phyloP scores from a whole-genome alignment of 1,140 invertebrate species.

The Venustaconcha ellipsiformis region DNA sequence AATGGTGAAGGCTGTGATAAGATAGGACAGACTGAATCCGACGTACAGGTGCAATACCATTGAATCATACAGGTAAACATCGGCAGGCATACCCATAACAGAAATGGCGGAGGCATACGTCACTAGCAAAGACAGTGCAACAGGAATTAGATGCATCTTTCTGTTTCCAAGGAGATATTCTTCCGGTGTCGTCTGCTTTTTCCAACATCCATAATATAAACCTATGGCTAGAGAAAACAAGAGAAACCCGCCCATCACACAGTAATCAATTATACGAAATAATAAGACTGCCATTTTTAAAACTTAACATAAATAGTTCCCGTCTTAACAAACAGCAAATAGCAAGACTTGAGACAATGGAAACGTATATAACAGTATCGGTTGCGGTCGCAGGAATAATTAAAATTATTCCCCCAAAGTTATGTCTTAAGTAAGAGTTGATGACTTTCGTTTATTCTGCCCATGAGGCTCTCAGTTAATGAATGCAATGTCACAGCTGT shows the following conservation, averaged over 20 bases:
- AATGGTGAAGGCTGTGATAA: slow-evolving; percentile 45
- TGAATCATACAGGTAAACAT: slow-evolving; percentile 76
- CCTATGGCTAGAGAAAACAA: slow-evolving; percentile 76
- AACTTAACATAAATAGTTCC: too few species aligned
- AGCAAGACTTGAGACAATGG: too few species aligned
- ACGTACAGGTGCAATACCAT: slow-evolving; percentile 31
- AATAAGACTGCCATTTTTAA: too few species aligned
- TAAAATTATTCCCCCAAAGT: too few species aligned
- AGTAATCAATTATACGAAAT: slow-evolving; percentile 33
- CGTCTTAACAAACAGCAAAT: too few species aligned
- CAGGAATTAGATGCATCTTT: slow-evolving; percentile 77
- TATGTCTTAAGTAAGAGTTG: too few species aligned
- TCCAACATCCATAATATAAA: slow-evolving; percentile 84
- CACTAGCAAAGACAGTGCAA: slow-evolving; percentile 60
- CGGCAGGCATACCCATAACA: slow-evolving; percentile 85
- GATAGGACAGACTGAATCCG: slow-evolving; percentile 41
- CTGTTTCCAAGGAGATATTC: slow-evolving; percentile 83
- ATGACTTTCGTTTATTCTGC: too few species aligned
- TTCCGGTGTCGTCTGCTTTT: slow-evolving; percentile 84
- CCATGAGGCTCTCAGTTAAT: too few species aligned
- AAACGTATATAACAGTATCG: too few species aligned
- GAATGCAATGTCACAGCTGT: too few species aligned
- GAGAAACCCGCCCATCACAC: slow-evolving; percentile 31
- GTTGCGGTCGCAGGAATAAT: too few species aligned
- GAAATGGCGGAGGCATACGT: slow-evolving; percentile 91